A percentile compares a stretch with the other conserved stretches of the same genome.
phyloP scores from a whole-genome alignment of 2,888 invertebrate species.

The Microchrysa polita region DNA sequence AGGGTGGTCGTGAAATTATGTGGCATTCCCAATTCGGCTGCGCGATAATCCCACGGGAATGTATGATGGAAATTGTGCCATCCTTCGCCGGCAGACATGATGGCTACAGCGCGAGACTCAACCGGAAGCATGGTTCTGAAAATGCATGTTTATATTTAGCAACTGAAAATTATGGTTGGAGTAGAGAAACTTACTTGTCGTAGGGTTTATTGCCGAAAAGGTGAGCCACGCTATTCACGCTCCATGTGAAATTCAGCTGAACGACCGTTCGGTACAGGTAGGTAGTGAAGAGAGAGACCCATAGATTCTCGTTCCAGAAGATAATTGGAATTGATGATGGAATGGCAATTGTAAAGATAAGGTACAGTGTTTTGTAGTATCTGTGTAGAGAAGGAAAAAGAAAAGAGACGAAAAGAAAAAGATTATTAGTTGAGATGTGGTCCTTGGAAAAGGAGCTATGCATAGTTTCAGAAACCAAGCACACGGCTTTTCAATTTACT shows the following conservation, averaged over 20 bases:
- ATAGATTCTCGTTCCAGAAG: slow-evolving; percentile 71
- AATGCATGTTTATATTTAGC: background rate
- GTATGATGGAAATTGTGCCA: slow-evolving; percentile 93
- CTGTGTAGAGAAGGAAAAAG: slow-evolving; percentile 58
- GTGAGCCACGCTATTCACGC: slow-evolving; percentile 79
- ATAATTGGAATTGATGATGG: slow-evolving; percentile 70
- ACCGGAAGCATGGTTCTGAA: slow-evolving; percentile 76
- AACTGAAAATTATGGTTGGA: background rate
- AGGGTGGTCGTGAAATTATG: slow-evolving; percentile 72
- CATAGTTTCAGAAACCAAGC: background rate
- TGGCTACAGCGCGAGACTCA: slow-evolving; percentile 75
- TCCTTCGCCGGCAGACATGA: slow-evolving; percentile 80
- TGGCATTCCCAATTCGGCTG: slow-evolving; percentile 75
- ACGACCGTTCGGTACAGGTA: slow-evolving; percentile 70
- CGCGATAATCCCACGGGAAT: slow-evolving; percentile 90
- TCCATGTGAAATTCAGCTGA: slow-evolving; percentile 75
- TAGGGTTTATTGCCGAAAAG: slow-evolving; percentile 75
- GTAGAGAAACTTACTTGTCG: slow-evolving; percentile 66
- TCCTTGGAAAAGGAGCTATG: background rate
- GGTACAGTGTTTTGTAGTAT: slow-evolving; percentile 68
- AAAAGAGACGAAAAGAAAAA: background rate
- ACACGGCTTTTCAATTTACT: slow-evolving; percentile 66
- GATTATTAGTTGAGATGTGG: background rate
- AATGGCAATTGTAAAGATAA: slow-evolving; percentile 67
- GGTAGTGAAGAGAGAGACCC: slow-evolving; percentile 69